These are phyloP conservation scores for Carassius auratus DNA, from an alignment of 2,113 vertebrate species.

Conservation along the genomic window DNA sequence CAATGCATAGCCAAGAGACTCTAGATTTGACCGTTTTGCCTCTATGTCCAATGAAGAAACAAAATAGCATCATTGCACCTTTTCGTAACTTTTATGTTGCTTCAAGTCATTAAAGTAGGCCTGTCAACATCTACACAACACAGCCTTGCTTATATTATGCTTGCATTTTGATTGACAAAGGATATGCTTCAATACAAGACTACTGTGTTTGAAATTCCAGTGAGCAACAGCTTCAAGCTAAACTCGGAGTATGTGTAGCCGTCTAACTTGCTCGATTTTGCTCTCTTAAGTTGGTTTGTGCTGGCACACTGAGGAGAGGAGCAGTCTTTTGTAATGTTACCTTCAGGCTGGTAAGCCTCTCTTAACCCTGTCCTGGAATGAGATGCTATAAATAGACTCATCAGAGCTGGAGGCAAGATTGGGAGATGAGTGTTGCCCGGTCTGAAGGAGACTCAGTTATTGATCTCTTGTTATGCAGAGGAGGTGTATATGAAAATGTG, in stretches of 20 bases:
- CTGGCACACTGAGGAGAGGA: constrained; percentile 9
- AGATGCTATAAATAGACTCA: constrained; percentile 52
- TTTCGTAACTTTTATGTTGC: background rate
- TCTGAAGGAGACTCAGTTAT: constrained; percentile 4
- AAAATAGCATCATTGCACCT: background rate
- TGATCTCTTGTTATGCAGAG: background rate
- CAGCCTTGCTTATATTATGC: background rate
- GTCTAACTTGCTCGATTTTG: background rate
- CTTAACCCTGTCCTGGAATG: constrained; percentile 54
- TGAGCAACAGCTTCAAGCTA: background rate
- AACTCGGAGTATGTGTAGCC: background rate
- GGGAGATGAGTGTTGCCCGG: constrained; percentile 35
- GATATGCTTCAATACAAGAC: background rate
- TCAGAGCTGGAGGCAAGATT: constrained; percentile 12
- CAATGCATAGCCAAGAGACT: background rate
- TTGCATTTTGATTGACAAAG: background rate
- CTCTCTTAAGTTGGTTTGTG: background rate
- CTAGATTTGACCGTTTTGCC: constrained; percentile 8
- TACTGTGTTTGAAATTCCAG: background rate
- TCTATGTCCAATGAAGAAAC: background rate
- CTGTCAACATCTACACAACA: background rate
- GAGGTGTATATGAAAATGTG: constrained; percentile 7
- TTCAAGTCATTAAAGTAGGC: background rate
- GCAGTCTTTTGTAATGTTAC: constrained; percentile 50
- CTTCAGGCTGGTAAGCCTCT: constrained; percentile 48